Evolutionary conservation across 2,888 invertebrate genomes (phyloP).

Genomic region (Apotomis capreana): DNA sequence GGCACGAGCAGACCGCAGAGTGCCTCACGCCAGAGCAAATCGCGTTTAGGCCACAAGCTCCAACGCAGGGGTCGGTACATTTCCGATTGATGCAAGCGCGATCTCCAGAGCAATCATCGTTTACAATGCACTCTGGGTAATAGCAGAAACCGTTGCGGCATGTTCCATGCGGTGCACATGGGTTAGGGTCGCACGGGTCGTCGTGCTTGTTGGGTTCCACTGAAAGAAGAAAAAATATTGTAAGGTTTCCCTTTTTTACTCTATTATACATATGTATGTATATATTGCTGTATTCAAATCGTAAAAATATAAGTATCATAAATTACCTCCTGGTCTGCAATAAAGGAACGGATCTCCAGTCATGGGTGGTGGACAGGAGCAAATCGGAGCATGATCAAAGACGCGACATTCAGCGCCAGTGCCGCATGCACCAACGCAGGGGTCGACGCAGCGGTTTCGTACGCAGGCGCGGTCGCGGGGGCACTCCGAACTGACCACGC

Average conservation of each 20-base stretch:
- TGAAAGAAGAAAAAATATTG: slow-evolving; percentile 54
- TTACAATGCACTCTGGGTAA: slow-evolving; percentile 94
- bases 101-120: slow-evolving; percentile 92
- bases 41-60: slow-evolving; percentile 92
- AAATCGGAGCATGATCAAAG: slow-evolving; percentile 85
- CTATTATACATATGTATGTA: too few species aligned
- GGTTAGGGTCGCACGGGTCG: slow-evolving; percentile 88
- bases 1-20: slow-evolving; percentile 92
- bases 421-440: slow-evolving; percentile 92
- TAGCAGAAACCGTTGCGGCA: slow-evolving; percentile 86
- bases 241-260: too few species aligned
- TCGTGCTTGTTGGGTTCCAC: slow-evolving; percentile 57
- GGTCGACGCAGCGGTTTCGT: slow-evolving; percentile 90
- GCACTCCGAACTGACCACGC: slow-evolving; percentile 92
- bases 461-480: slow-evolving; percentile 89
- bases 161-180: slow-evolving; percentile 87
- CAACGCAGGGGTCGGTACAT: slow-evolving; percentile 92
- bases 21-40: slow-evolving; percentile 89
- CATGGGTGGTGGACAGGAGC: slow-evolving; percentile 88
- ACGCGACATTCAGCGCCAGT: slow-evolving; percentile 88
- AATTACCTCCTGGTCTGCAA: slow-evolving; percentile 75
- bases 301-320: not conserved
- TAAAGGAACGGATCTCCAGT: slow-evolving; percentile 92
- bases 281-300: too few species aligned
- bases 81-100: slow-evolving; percentile 92